These are phyloP conservation scores for Sarcophilus harrisii DNA, from an alignment of 2,797 vertebrate genomes.

Conservation along the genomic window DNA sequence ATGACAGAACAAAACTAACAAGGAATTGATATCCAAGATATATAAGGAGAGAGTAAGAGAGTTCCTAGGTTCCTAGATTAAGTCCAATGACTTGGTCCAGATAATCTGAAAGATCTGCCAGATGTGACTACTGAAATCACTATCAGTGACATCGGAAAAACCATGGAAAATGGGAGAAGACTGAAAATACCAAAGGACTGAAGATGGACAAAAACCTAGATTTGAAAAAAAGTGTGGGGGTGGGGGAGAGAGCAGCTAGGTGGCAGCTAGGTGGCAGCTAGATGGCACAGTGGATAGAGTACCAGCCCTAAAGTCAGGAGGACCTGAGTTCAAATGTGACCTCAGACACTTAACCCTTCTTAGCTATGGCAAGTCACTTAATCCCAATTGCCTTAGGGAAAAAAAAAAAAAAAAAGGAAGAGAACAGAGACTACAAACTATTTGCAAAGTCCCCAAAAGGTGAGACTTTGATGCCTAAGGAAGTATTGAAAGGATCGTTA, in stretches of 20 bases:
- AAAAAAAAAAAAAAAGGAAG: not conserved
- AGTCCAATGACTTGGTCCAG: not conserved
- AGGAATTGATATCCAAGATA: not conserved
- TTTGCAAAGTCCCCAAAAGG: not conserved
- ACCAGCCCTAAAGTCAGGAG: too few species aligned
- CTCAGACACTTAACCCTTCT: too few species aligned
- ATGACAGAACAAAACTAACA: not conserved
- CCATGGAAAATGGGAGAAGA: not conserved
- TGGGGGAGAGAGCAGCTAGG: too few species aligned
- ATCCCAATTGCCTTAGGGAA: too few species aligned
- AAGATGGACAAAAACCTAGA: not conserved
- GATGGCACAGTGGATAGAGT: too few species aligned
- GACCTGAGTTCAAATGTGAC: too few species aligned
- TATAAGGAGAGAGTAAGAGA: too few species aligned
- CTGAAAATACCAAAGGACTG: not conserved
- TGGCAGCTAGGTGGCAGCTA: too few species aligned
- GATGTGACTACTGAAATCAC: not conserved
- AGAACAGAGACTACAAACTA: not conserved
- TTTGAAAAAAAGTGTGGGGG: not conserved
- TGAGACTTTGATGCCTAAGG: not conserved
- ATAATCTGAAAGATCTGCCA: not conserved
- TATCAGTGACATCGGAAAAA: not conserved
- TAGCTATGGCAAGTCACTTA: too few species aligned
- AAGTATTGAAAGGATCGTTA: not conserved
- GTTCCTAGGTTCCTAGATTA: not conserved